These are phyloP conservation scores for Mythimna lalbum DNA, from an alignment of 2,888 invertebrate genomes.

Conservation along the genomic window DNA sequence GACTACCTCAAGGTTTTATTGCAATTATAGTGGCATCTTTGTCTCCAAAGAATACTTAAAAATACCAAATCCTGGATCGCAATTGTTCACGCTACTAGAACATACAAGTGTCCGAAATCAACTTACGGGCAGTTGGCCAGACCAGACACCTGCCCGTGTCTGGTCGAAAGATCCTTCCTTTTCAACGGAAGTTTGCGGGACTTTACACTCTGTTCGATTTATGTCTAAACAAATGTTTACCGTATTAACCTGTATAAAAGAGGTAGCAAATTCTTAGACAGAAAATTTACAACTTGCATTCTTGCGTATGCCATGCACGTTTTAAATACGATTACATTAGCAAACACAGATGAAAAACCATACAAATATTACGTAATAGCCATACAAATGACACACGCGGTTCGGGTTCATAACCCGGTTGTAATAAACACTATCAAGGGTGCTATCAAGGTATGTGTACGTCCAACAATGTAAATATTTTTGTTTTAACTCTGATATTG, in stretches of 20 bases:
- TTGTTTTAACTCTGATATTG: constrained; percentile 76
- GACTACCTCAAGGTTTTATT: neutral
- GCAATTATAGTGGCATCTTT: no score
- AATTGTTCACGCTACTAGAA: no score
- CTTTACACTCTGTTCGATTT: no score
- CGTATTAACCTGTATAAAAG: no score
- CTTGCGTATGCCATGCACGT: neutral
- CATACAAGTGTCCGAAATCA: no score
- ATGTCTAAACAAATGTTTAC: no score
- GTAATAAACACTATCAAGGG: constrained; percentile 67
- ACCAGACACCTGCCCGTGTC: no score
- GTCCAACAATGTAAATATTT: constrained; percentile 79
- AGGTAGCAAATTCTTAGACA: neutral
- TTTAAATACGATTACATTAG: constrained; percentile 28
- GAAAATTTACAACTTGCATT: constrained; percentile 2
- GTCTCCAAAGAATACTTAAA: no score
- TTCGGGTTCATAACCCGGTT: constrained; percentile 71
- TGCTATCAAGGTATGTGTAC: constrained; percentile 65
- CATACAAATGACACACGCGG: constrained; percentile 43
- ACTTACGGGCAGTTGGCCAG: no score
- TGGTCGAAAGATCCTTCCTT: no score
- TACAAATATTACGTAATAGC: constrained; percentile 72
- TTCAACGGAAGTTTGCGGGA: no score
- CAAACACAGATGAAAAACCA: constrained; percentile 36
- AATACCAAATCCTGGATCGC: no score